Evolutionary conservation across 1,140 invertebrate species (phyloP), one percentile per base, ranked within the genome.

Genomic region (Neuroterus valhalla): DNA sequence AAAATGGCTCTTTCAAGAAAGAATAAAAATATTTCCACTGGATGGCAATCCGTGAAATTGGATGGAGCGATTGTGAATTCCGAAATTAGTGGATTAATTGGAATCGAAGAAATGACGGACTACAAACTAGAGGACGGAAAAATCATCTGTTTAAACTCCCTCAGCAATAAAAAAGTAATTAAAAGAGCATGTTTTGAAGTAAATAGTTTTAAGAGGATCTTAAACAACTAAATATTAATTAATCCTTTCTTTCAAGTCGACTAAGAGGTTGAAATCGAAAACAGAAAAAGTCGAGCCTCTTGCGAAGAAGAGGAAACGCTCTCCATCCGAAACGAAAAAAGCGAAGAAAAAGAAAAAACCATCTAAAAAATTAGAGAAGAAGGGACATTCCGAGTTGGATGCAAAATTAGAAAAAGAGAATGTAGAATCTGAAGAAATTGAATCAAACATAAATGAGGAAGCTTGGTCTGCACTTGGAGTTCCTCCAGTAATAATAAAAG

Each of bases 381-480:
- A 38, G 3, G 62, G 71, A 19, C 6, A 12, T 21, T 21, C 52
- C 44, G 76, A 78, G 76, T 50, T 69, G 3, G 31, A 78, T 26
- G 74, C 44, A 42, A 23, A 72, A 17, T 21, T 68, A 69, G 76
- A 80, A 71, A 3, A 74, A 68, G 68, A 79, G 73, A 66, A 26
- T 55, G n/a, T 2, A 5, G 46, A 76, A 55, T 19, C 43, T 48
- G 4, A 80, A 71, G 42, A 71, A 79, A 81, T 78, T 71, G 70
- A 68, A 14, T 66, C 66, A 14, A 71, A 81, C 3, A 78, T 85
- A 76, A 90, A 93, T 81, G 91, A 93, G 87, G 82, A 92, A 77
- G 91, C 92, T 0, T 98, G 97, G 97, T 91, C 92, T 50, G 91
- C 86, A 85, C 92, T 92, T 87, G 94, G 88, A 89, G 94, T 94